Conservation (phyloP, 2,888 invertebrate species). For the Rhagophthalmus giganteus region DNA sequence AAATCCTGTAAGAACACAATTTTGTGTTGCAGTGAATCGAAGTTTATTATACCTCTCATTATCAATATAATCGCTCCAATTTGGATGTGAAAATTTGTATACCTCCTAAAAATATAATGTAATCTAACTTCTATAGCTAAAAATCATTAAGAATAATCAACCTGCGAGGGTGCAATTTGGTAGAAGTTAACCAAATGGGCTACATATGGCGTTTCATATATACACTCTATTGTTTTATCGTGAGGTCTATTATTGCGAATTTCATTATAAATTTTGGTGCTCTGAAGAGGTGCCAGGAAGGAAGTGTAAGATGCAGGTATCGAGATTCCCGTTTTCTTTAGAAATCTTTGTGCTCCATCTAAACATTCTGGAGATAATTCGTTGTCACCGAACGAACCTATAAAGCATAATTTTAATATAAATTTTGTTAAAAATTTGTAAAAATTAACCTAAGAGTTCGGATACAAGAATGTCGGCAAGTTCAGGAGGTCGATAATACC, state of each 20-base stretch:
- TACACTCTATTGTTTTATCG: conserved; percentile 59
- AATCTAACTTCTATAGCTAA: neutral
- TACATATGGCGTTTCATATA: conserved; percentile 87
- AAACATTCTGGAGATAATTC: conserved; percentile 98
- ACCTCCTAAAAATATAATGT: conserved; percentile 59
- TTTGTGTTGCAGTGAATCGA: conserved; percentile 70
- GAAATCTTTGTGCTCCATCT: conserved; percentile 87
- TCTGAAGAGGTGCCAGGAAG: conserved; percentile 90
- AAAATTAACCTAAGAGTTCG: conserved; percentile 81
- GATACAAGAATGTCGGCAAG: conserved; percentile 95
- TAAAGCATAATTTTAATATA: no score
- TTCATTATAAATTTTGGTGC: conserved; percentile 82
- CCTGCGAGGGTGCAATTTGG: conserved; percentile 71
- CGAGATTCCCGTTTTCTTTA: conserved; percentile 85
- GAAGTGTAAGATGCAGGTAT: conserved; percentile 91
- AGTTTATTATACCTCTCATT: conserved; percentile 74
- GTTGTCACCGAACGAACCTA: conserved; percentile 95
- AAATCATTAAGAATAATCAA: no score
- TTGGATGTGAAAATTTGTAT: conserved; percentile 92
- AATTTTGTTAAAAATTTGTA: no score
- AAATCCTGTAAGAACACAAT: conserved; percentile 89
- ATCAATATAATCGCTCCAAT: conserved; percentile 65
- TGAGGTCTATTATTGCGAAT: conserved; percentile 60
- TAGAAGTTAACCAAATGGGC: conserved; percentile 87
- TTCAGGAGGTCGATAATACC: conserved; percentile 76